These are phyloP conservation scores for Melanotaenia parkinsoni DNA, from an alignment of 2,797 vertebrate species.

Conservation along the genomic window DNA sequence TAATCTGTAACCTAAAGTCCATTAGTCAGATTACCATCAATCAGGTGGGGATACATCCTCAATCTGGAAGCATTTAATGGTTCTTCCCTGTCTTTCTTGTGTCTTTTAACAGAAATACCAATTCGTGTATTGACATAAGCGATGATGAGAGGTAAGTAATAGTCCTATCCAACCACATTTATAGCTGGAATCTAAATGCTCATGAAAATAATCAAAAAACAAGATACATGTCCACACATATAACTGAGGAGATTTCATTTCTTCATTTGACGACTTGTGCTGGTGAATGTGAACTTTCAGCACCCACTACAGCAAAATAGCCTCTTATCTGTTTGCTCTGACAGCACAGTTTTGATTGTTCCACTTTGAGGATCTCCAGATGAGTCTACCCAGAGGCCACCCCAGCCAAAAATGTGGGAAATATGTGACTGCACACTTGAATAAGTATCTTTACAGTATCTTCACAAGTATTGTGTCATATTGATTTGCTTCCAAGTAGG, in stretches of 20 bases:
- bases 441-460: not conserved
- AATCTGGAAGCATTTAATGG: not conserved
- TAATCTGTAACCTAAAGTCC: slow-evolving; percentile 18
- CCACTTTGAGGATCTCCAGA: slow-evolving; percentile 63
- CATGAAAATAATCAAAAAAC: slow-evolving; percentile 11
- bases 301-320: slow-evolving; percentile 60
- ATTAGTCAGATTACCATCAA: slow-evolving; percentile 23
- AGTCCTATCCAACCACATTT: slow-evolving; percentile 1
- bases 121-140: not conserved
- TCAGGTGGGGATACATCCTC: slow-evolving; percentile 9
- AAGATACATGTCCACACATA: not conserved
- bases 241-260: slow-evolving; percentile 21
- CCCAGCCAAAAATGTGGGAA: not conserved
- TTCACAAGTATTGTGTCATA: not conserved
- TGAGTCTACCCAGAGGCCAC: slow-evolving; percentile 4
- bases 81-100: not conserved
- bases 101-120: not conserved
- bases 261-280: slow-evolving; percentile 38
- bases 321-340: slow-evolving; percentile 60
- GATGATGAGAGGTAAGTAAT: not conserved
- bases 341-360: slow-evolving; percentile 56
- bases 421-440: not conserved
- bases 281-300: slow-evolving; percentile 65
- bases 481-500: slow-evolving; percentile 1
- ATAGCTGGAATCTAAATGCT: not conserved